Percentiles rank a stretch among this genome's conserved stretches.
Conservation (phyloP, 2,113 vertebrate genomes). For the Cebidichthys violaceus region DNA sequence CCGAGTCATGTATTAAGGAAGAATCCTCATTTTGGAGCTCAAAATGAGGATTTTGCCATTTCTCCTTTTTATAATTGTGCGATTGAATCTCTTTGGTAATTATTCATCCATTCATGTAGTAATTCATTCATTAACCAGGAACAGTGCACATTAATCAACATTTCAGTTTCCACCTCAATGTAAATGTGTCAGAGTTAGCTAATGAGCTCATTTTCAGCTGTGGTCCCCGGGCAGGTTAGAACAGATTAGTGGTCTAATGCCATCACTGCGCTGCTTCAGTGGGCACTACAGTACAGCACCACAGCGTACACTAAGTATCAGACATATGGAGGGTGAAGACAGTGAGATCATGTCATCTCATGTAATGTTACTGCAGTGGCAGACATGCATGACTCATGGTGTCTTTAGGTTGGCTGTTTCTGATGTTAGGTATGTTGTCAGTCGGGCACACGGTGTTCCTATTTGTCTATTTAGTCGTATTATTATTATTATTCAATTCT, state of each 20-base stretch:
- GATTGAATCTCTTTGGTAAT: background rate
- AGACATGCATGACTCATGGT: background rate
- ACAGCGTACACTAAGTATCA: background rate
- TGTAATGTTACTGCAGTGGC: background rate
- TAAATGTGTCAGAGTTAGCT: background rate
- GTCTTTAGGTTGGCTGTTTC: no score
- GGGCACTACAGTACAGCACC: background rate
- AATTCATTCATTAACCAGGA: background rate
- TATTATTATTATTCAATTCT: background rate
- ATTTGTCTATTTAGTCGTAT: background rate
- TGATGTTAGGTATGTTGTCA: no score
- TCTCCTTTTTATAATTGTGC: background rate
- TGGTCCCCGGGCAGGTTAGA: background rate
- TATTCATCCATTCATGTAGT: background rate
- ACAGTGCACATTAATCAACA: no score
- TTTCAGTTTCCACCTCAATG: constrained; percentile 1
- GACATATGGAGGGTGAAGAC: background rate
- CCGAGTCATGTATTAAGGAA: background rate
- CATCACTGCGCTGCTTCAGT: background rate
- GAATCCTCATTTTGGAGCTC: background rate
- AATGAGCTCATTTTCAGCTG: background rate
- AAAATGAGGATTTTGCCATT: background rate
- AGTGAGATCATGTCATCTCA: background rate
- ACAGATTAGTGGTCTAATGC: background rate
- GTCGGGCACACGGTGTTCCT: background rate